Evolutionary conservation across 2,888 invertebrate species (phyloP), one percentile per base, ranked within the genome.

Genomic region (Drosophila merina): DNA sequence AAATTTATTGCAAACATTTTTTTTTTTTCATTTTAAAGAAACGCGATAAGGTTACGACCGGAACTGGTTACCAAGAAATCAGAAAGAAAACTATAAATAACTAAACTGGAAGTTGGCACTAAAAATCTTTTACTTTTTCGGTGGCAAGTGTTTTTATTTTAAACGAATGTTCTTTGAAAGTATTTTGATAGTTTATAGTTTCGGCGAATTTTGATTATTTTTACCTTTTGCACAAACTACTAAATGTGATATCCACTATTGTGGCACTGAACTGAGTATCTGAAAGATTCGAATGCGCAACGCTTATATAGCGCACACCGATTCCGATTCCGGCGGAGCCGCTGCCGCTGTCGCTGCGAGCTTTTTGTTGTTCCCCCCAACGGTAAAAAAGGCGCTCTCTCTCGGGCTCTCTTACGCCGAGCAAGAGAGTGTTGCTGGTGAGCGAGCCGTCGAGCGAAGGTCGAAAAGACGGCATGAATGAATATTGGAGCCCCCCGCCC

Each of bases 301-400:
- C 84, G 89, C 85, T 91, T 91, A 88, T 91, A 91, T 91, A 91
- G 91, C 85, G 71, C 72, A 69, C 77, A 77, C 75, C 73, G 80
- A 79, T 76, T 66, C 75, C 73, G 80, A 79, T 76, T 66, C 74
- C 64, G 71, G 28, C 28, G 6, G 28, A 28, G 28, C 28, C 28
- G 20, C 20, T 20, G 20, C 20, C 20, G 20, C 20, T 20, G 20
- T 14, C 78, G 76, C 74, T 42, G 77, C 75, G 68, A 79, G 77
- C 76, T 83, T 76, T 85, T 74, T 74, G 62, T 62, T 72, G 54
- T 54, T 64, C 57, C 50, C 72, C 52, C 72, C 47, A 76, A 79
- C 82, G 72, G 76, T 78, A 80, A 79, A 76, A 70, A 50, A 63
- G 48, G 45, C 36, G 40, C 71, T 74, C 82, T 79, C 77, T 49